Conservation (phyloP, 2,888 invertebrate species). For the Eustalomyia histrio region DNA sequence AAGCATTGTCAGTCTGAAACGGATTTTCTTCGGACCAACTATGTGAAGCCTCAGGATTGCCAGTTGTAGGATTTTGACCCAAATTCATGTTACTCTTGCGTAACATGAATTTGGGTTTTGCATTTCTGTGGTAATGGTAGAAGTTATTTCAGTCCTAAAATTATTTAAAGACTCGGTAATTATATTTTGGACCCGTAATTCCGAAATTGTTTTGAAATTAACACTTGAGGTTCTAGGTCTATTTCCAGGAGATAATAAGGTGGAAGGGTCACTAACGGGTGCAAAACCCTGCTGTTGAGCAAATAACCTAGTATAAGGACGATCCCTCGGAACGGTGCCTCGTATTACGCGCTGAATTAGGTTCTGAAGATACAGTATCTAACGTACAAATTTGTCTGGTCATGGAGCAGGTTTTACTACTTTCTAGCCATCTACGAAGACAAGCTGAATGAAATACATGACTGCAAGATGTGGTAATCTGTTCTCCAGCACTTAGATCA, state of each 20-base stretch:
- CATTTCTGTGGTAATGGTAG: background rate
- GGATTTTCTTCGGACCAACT: background rate
- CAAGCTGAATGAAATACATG: background rate
- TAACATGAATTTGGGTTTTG: no score
- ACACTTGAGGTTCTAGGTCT: background rate
- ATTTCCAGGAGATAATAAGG: background rate
- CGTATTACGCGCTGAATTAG: background rate
- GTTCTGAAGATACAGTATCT: background rate
- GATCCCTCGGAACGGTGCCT: background rate
- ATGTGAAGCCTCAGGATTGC: background rate
- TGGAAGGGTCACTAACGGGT: background rate
- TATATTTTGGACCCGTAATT: background rate
- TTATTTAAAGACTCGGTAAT: background rate
- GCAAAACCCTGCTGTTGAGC: background rate
- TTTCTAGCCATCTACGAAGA: background rate
- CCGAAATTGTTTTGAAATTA: background rate
- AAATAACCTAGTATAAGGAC: background rate
- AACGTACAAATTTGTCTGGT: background rate
- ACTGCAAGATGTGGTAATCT: background rate
- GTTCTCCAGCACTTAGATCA: background rate
- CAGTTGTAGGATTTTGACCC: background rate
- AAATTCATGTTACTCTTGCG: background rate
- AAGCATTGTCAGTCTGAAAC: background rate
- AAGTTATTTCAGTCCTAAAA: background rate
- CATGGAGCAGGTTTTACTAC: background rate